Conservation (phyloP, 2,797 vertebrate species). For the Alfaro cultratus region DNA sequence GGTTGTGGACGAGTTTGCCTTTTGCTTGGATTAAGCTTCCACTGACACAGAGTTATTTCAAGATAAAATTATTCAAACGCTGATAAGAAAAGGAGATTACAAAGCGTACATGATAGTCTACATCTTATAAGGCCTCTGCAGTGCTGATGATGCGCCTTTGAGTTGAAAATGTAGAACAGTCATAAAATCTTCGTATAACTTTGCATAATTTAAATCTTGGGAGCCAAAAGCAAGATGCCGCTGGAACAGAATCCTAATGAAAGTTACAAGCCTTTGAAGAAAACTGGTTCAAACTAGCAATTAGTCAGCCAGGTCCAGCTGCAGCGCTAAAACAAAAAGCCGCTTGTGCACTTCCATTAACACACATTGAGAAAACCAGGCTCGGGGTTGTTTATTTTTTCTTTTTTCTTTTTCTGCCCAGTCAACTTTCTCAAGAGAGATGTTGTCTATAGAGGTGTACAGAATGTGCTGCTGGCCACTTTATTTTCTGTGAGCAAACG, state of each 20-base stretch:
- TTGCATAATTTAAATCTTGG: constrained; percentile 81
- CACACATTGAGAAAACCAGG: constrained; percentile 67
- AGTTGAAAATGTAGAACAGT: constrained; percentile 68
- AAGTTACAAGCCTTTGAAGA: constrained; percentile 77
- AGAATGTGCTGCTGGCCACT: constrained; percentile 59
- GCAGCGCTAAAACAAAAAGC: constrained; percentile 72
- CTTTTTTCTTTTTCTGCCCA: constrained; percentile 47
- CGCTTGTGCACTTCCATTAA: constrained; percentile 66
- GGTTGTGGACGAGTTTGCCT: constrained; percentile 37
- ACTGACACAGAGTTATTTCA: constrained; percentile 43
- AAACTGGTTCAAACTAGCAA: constrained; percentile 80
- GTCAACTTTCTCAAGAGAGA: constrained; percentile 68
- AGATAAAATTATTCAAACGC: constrained; percentile 52
- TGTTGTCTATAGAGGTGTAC: constrained; percentile 66
- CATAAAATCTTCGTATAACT: constrained; percentile 77
- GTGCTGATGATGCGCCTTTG: constrained; percentile 42
- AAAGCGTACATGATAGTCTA: constrained; percentile 31
- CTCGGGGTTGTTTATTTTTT: constrained; percentile 55
- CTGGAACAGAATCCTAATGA: constrained; percentile 78
- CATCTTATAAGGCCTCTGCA: constrained; percentile 62
- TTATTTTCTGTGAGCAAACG: constrained; percentile 56
- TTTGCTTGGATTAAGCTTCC: constrained; percentile 49
- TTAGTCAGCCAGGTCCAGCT: constrained; percentile 80
- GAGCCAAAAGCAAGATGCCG: constrained; percentile 71
- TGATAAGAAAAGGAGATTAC: constrained; percentile 50